Base-by-base conservation (phyloP, 2,113 vertebrate species). In the Channa maculata region DNA sequence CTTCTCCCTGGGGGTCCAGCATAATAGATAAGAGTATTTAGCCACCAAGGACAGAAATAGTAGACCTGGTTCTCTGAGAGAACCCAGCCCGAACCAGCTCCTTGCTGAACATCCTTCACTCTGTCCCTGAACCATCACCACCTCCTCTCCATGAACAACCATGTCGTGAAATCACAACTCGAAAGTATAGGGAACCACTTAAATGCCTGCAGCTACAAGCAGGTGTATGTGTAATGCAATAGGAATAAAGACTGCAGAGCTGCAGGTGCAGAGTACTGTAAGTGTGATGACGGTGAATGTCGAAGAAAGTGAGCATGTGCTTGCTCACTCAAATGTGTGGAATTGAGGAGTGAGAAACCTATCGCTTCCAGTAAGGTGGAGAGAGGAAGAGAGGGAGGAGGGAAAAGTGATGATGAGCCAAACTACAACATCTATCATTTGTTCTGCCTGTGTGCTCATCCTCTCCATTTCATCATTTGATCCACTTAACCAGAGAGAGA, bases 1-100 rank as follows among this genome's bases (percentile, higher is more conserved):
- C 94, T 98, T 99, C 95, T 99, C 98, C 93, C 98, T 99, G 92
- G 96, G 96, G 92, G 95, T 95, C 96, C 96, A 97, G 94, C 96
- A 97, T 88, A 96, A 93, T 91, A 96, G 92, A 94, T 95, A 97
- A 65, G 96, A 94, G 93, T 96, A 97, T 94, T 96, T 97, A 65
- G 97, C 93, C 89, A 96, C 94, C 76, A 93, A 93, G 77, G 96
- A 93, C 85, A 97, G 92, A 83, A 93, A 92, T 37, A 95, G 94
- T 59, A 96, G 91, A 86, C 91, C 92, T 71, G 95, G 67, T 15
- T 60, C 46, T 54, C 72, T 95, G 93, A 96, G 73, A 91, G 92
- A 84, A 91, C 92, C 89, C 70, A 68, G 69, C 62, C 75, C 76
- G 39, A 72, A 57, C 88, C 80, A 84, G 58, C 49, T 65, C 41